A percentile compares a stretch with the other conserved stretches of the same genome.
Evolutionary conservation across 2,888 invertebrate genomes (phyloP).

Genomic region (Dryomyza anilis): DNA sequence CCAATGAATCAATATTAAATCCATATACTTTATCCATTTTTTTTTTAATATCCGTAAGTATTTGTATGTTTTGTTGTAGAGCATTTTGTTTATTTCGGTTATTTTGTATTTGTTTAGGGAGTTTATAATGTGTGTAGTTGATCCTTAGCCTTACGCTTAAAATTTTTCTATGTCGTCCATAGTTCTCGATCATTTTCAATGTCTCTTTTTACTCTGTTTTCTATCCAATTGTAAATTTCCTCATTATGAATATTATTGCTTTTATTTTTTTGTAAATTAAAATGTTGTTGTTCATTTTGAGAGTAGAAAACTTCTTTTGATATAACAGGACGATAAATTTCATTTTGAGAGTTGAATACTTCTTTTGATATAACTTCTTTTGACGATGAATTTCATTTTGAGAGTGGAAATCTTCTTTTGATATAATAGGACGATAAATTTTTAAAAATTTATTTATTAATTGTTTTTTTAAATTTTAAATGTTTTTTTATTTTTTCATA

Average conservation of each 20-base stretch:
- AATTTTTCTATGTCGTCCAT: neutral
- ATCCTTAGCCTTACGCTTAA: neutral
- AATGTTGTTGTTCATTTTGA: neutral
- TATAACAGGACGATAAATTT: no score
- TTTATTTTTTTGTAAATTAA: neutral
- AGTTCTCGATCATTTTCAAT: neutral
- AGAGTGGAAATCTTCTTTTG: no score
- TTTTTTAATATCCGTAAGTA: neutral
- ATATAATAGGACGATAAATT: no score
- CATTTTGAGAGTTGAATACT: no score
- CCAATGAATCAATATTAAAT: no score
- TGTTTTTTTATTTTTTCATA: no score
- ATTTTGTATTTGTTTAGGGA: neutral
- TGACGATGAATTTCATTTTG: no score
- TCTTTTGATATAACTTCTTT: no score
- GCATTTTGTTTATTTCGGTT: neutral
- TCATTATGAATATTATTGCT: neutral
- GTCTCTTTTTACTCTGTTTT: neutral
- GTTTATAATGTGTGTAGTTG: neutral
- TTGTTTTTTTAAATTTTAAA: no score
- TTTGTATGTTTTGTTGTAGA: neutral
- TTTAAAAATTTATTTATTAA: no score
- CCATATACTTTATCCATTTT: neutral
- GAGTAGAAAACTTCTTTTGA: neutral
- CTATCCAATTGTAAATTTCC: neutral